phyloP scores from a whole-genome alignment of 2,113 vertebrate species.

The Pipra filicauda region DNA sequence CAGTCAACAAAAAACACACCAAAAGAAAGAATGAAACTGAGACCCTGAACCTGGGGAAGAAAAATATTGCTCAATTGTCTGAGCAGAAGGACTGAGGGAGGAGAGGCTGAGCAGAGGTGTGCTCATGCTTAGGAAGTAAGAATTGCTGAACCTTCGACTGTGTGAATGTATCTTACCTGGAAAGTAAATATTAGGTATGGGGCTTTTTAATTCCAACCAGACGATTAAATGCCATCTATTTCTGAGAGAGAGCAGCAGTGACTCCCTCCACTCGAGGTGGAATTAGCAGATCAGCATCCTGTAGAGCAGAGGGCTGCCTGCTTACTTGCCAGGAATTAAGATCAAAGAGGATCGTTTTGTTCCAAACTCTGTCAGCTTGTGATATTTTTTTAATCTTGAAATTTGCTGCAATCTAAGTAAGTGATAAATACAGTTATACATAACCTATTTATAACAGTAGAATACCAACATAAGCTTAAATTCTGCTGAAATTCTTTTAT shows the following conservation, averaged over 20 bases:
- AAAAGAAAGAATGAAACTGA: background rate
- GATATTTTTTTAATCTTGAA: background rate
- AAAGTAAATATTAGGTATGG: background rate
- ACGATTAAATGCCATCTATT: background rate
- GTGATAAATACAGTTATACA: background rate
- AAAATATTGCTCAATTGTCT: rapidly evolving
- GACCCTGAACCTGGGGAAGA: background rate
- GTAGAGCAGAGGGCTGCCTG: background rate
- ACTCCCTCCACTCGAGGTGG: background rate
- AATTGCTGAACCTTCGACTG: background rate
- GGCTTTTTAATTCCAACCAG: background rate
- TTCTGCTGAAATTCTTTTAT: background rate
- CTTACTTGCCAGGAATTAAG: background rate
- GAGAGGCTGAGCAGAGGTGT: background rate
- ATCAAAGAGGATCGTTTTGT: background rate
- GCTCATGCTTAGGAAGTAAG: background rate
- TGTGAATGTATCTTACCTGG: background rate
- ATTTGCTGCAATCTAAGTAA: background rate
- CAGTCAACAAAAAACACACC: background rate
- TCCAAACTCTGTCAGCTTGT: background rate
- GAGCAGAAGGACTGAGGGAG: background rate
- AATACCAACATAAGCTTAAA: background rate
- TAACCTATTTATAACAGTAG: background rate
- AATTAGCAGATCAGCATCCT: background rate
- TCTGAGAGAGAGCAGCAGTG: background rate